phyloP scores from a whole-genome alignment of 2,888 invertebrate species.

The Eugnorisma glareosa region DNA sequence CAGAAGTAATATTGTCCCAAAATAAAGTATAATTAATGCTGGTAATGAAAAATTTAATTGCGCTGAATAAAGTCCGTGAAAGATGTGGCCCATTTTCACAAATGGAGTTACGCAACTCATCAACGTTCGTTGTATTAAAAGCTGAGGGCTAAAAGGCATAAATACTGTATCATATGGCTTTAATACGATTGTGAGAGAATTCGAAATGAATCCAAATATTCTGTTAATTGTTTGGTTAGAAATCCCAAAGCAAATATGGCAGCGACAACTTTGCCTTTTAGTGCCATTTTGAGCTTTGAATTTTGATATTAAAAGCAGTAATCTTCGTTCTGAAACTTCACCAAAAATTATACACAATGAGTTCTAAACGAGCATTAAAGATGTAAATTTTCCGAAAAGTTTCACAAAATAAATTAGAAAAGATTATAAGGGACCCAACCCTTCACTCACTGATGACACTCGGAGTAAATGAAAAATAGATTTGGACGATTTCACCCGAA shows the following conservation, averaged over 20 bases:
- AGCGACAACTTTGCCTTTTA: background rate
- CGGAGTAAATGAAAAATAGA: constrained; percentile 64
- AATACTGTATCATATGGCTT: constrained; percentile 54
- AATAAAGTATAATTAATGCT: constrained; percentile 54
- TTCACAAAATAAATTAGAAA: constrained; percentile 51
- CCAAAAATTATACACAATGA: background rate
- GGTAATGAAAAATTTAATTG: constrained; percentile 67
- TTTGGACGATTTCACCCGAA: constrained; percentile 53
- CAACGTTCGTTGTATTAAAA: constrained; percentile 59
- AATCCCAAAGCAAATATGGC: constrained; percentile 7
- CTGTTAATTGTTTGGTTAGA: constrained; percentile 30
- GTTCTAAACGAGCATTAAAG: constrained; percentile 11
- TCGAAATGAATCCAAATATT: constrained; percentile 45
- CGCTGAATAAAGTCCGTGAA: constrained; percentile 61
- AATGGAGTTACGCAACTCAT: constrained; percentile 66
- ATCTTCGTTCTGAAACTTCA: background rate
- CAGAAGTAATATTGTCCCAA: constrained; percentile 32
- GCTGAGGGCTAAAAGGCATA: constrained; percentile 53
- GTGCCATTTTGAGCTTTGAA: background rate
- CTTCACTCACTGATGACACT: constrained; percentile 49
- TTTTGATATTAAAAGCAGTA: background rate
- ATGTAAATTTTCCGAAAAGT: constrained; percentile 16
- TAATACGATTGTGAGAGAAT: constrained; percentile 46
- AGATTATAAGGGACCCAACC: constrained; percentile 47
- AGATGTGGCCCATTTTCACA: constrained; percentile 67